Base-by-base conservation (phyloP, 2,113 vertebrate genomes). In the Abramis brama region DNA sequence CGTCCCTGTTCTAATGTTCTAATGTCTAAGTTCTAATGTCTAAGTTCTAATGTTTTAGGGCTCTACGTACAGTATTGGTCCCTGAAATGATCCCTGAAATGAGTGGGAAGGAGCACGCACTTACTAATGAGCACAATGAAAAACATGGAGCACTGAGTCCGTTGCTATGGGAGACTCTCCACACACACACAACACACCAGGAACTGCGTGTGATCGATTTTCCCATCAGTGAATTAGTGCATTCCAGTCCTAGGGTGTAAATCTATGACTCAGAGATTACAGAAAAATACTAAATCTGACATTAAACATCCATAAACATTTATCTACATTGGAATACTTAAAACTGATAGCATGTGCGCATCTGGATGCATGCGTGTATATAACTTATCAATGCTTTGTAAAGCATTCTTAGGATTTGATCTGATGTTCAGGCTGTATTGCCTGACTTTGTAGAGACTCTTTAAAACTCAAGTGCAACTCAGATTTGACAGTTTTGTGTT, bases 121-220 rank as follows among this genome's bases (percentile, higher is more conserved):
- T 43, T 4, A 43, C 59, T 30, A 80, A 66, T 64, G 79, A 80
- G 19, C 59, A 66, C 39, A 80, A 66, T 64, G 59, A 81, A 27
- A 66, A 81, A 81, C 59, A 66, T 21, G 39, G 21, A 43, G 0
- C 3, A 23, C 21, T 57, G 17, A 21, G 21, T 78, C 59, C 8
- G 59, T 66, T 47, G 79, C 79, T 81, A 66, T 30, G n/a, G 79
- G 10, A 79, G 39, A 80, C 9, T 25, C 59, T 64, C n/a, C 79
- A 78, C 27, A 78, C 43, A 78, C 76, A 78, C 27, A 70, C 30
- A 19, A 66, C 60, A 81, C 79, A 82, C 43, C 60, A 82, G 9
- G 27, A 47, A 17, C 60, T 21, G 6, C 2, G 25, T 66, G 80
- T 36, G 80, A 82, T 21, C 9, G 64, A 82, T 82, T 82, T 70